Conservation (phyloP, 2,113 vertebrate species). For the Dicerorhinus sumatrensis region DNA sequence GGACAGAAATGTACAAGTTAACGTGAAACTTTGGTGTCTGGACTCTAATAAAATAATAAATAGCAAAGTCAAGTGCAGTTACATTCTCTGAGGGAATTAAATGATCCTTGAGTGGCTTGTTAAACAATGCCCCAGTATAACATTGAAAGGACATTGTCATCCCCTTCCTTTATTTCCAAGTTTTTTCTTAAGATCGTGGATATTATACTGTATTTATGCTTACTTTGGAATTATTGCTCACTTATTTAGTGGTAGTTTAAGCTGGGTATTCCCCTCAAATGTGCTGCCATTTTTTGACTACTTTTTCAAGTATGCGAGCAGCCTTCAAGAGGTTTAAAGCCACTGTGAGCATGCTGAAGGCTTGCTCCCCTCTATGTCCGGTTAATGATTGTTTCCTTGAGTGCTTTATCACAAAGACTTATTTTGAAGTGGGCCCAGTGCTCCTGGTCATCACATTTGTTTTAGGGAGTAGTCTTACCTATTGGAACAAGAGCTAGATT, state of each 20-base stretch:
- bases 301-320: background rate
- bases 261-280: background rate
- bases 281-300: background rate
- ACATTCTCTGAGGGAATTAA: background rate
- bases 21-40: background rate
- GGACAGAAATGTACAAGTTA: background rate
- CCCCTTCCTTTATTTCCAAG: background rate
- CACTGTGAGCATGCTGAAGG: background rate
- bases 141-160: background rate
- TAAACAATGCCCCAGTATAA: background rate
- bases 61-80: background rate
- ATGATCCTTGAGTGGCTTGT: background rate
- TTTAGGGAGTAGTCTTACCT: background rate
- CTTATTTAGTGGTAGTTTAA: background rate
- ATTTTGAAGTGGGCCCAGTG: background rate
- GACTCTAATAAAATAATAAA: background rate
- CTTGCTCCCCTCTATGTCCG: accelerated
- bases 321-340: background rate
- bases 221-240: background rate
- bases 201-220: too few species aligned
- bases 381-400: background rate
- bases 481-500: background rate
- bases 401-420: background rate
- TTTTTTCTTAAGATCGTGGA: background rate
- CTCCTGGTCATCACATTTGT: background rate